Conservation (phyloP, 2,888 invertebrate species). For the Catocala sponsa region DNA sequence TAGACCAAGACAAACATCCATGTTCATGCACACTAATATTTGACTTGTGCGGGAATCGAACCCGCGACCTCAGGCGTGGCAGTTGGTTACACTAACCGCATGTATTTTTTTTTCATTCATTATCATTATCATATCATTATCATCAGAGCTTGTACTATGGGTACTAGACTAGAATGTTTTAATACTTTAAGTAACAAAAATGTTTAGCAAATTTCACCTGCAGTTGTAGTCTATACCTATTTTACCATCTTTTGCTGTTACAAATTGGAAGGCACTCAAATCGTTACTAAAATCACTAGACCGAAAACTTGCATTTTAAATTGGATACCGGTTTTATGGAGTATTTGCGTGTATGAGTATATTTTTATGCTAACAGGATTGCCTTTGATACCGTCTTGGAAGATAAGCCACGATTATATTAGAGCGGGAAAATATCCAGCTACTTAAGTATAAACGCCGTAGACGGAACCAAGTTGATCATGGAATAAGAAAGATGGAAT, state of each 20-base stretch:
- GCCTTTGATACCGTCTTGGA: slow-evolving; percentile 33
- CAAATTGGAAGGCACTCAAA: slow-evolving; percentile 2
- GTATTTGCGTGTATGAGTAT: slow-evolving; percentile 21
- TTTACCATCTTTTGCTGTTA: background rate
- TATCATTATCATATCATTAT: no score
- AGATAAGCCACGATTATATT: slow-evolving; percentile 20
- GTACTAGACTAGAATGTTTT: no score
- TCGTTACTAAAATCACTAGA: slow-evolving; percentile 3
- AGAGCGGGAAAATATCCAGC: slow-evolving; percentile 12
- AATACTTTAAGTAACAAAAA: no score
- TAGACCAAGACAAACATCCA: no score
- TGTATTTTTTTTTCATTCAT: no score
- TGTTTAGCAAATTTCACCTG: no score
- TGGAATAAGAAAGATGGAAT: background rate
- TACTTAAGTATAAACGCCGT: slow-evolving; percentile 2
- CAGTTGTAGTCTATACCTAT: background rate
- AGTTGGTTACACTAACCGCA: no score
- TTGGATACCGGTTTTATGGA: slow-evolving; percentile 24
- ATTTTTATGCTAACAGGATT: slow-evolving; percentile 37
- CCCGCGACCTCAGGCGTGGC: no score
- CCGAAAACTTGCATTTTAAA: slow-evolving; percentile 21
- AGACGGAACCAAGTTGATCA: background rate
- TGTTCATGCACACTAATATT: no score
- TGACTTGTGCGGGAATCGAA: no score
- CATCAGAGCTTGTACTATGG: no score